phyloP scores from a whole-genome alignment of 2,113 vertebrate genomes.

The Pipa parva region DNA sequence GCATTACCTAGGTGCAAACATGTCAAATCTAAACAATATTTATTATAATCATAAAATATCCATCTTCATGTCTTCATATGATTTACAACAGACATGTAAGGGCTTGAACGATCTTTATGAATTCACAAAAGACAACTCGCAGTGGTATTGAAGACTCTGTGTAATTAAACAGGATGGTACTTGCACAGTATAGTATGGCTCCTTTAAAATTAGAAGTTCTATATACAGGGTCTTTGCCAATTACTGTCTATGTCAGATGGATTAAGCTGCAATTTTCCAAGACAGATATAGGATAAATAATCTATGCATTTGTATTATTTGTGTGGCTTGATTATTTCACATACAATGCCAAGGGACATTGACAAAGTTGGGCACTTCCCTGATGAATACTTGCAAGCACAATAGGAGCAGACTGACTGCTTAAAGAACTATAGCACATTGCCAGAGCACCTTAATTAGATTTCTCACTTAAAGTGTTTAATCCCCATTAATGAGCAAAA shows the following conservation, averaged over 20 bases:
- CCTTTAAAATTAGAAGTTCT: slow-evolving; percentile 49
- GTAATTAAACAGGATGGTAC: background rate
- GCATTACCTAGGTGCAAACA: too few species aligned
- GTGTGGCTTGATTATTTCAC: slow-evolving; percentile 56
- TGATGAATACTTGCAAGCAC: background rate
- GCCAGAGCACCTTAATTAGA: background rate
- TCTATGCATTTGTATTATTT: slow-evolving; percentile 69
- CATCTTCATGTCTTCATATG: too few species aligned
- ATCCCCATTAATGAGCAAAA: too few species aligned
- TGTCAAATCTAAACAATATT: too few species aligned
- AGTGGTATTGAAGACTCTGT: slow-evolving; percentile 67
- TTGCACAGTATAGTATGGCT: background rate
- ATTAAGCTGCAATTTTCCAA: background rate
- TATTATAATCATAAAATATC: too few species aligned
- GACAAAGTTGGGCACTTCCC: background rate
- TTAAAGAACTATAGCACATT: background rate
- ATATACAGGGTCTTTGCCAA: slow-evolving; percentile 29
- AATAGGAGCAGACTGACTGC: background rate
- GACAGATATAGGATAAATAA: slow-evolving; percentile 38
- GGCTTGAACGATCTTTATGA: slow-evolving; percentile 67
- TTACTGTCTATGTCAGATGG: background rate
- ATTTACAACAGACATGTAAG: slow-evolving; percentile 39
- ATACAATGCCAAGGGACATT: slow-evolving; percentile 58
- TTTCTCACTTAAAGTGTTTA: too few species aligned
- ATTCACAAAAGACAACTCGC: slow-evolving; percentile 41